phyloP scores from a whole-genome alignment of 2,888 invertebrate genomes.

The Epinotia ramella region DNA sequence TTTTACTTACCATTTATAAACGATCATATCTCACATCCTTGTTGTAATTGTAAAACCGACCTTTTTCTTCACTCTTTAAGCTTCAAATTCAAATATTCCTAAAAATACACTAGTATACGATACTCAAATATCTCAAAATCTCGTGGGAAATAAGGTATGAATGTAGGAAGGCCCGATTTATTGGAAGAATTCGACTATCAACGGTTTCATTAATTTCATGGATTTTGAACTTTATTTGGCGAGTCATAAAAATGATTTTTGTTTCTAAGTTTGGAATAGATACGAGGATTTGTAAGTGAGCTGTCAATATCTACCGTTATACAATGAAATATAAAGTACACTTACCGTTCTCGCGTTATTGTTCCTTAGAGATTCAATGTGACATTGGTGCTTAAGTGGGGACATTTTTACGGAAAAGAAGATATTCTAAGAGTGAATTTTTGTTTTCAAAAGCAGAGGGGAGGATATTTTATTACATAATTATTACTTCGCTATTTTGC shows the following conservation, averaged over 20 bases:
- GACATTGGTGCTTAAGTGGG: background rate
- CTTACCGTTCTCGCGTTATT: background rate
- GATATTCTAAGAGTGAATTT: background rate
- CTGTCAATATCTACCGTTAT: background rate
- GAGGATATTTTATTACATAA: background rate
- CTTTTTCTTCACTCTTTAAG: background rate
- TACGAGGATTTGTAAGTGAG: background rate
- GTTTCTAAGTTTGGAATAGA: too few relatives aligned
- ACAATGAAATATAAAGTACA: background rate
- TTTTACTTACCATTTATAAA: background rate
- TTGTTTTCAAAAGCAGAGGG: background rate
- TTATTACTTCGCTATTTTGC: background rate
- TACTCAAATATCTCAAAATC: slow-evolving; percentile 22
- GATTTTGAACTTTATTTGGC: background rate
- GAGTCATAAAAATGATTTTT: background rate
- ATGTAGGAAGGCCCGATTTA: slow-evolving; percentile 24
- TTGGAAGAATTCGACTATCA: background rate
- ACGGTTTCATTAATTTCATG: background rate
- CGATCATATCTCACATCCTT: background rate
- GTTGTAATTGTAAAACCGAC: background rate
- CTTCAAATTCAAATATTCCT: background rate
- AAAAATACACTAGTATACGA: background rate
- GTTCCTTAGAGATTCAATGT: slow-evolving; percentile 1
- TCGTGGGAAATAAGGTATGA: slow-evolving; percentile 38
- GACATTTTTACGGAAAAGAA: background rate